These are phyloP conservation scores for Malacosoma neustria DNA, from an alignment of 2,888 invertebrate species.

Conservation along the genomic window DNA sequence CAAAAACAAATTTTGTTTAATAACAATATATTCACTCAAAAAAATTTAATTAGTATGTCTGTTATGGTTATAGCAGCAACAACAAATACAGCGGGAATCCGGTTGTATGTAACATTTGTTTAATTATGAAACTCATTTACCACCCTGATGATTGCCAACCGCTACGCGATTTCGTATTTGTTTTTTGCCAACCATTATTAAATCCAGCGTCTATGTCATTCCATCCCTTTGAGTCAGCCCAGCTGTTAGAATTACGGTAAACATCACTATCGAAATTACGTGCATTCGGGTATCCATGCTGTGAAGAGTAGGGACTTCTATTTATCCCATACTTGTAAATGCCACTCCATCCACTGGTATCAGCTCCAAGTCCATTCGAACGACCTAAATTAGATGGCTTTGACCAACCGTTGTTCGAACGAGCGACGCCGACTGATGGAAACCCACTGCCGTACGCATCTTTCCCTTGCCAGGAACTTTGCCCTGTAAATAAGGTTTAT, in stretches of 20 bases:
- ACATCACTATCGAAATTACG: constrained; percentile 6
- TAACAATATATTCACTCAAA: no score
- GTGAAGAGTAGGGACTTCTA: not conserved
- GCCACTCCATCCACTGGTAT: constrained; percentile 5
- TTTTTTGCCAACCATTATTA: constrained; percentile 6
- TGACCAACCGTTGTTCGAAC: constrained; percentile 13
- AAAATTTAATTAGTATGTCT: no score
- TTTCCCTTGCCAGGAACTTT: constrained; percentile 25
- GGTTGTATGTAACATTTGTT: no score
- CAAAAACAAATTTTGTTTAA: no score
- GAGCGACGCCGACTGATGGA: constrained; percentile 10
- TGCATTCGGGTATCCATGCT: constrained; percentile 5
- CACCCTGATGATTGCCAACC: constrained; percentile 18
- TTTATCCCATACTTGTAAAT: not conserved
- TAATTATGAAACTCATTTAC: no score
- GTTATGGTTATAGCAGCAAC: no score
- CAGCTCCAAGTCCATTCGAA: not conserved
- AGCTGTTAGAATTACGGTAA: constrained; percentile 6
- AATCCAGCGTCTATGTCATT: constrained; percentile 2
- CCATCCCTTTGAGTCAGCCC: constrained; percentile 11
- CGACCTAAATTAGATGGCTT: constrained; percentile 9
- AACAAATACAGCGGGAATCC: no score
- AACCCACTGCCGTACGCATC: constrained; percentile 12
- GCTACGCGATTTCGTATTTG: constrained; percentile 5
- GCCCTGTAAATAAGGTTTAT: constrained; percentile 17